A percentile compares a stretch with the other conserved stretches of the same genome.
These are phyloP conservation scores for Yponomeuta sedellus DNA, from an alignment of 2,888 invertebrate species.

Conservation along the genomic window DNA sequence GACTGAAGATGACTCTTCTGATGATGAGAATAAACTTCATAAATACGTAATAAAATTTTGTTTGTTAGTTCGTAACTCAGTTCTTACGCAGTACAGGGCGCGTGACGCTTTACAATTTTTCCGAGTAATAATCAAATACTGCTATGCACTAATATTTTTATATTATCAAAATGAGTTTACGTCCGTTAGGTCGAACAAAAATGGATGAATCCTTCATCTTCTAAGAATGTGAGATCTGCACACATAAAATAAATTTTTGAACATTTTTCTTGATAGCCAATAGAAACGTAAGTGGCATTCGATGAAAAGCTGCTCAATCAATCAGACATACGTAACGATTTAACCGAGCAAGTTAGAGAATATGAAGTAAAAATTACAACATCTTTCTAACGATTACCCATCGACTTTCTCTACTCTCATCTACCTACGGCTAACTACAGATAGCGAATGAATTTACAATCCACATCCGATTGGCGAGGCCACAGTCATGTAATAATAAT, in stretches of 20 bases:
- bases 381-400: background rate
- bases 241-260: too few species aligned
- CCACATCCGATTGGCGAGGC: background rate
- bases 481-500: background rate
- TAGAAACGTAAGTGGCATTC: background rate
- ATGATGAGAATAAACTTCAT: background rate
- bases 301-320: background rate
- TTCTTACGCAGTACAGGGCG: too few species aligned
- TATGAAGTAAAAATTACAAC: conserved; percentile 1
- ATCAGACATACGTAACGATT: background rate
- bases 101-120: too few species aligned
- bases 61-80: too few species aligned
- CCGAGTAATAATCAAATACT: too few species aligned
- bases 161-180: too few species aligned
- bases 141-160: too few species aligned
- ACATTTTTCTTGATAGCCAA: background rate
- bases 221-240: too few species aligned
- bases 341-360: background rate
- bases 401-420: background rate
- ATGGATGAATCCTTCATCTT: too few species aligned
- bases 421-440: background rate
- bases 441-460: conserved; percentile 2
- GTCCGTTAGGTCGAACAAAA: too few species aligned
- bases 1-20: background rate
- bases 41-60: background rate